Conservation (phyloP, 1,140 invertebrate genomes). For the Lamellibrachia luymesi region DNA sequence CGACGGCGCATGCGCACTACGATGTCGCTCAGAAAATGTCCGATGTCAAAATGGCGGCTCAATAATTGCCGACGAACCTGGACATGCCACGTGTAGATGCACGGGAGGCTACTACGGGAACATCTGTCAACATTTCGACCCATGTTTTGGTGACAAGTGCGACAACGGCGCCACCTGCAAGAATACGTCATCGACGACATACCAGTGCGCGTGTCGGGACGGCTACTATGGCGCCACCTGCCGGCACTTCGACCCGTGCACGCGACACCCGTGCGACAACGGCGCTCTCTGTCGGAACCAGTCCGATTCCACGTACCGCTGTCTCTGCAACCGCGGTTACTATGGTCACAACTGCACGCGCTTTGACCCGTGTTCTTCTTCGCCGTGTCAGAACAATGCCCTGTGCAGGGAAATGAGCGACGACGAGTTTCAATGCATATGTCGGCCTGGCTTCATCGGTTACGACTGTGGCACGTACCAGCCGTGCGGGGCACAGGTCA, state of each 20-base stretch:
- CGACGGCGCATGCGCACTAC: not conserved
- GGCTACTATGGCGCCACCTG: constrained; percentile 24
- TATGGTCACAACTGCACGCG: constrained; percentile 18
- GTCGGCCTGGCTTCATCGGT: constrained; percentile 13
- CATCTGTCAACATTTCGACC: constrained; percentile 47
- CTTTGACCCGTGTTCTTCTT: constrained; percentile 11
- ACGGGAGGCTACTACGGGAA: constrained; percentile 17
- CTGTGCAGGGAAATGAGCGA: constrained; percentile 18
- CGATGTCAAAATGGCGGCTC: not conserved
- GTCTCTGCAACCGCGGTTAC: constrained; percentile 18
- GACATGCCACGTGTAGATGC: not conserved
- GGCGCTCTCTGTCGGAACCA: constrained; percentile 13
- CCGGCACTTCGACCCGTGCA: constrained; percentile 23
- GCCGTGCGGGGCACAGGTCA: constrained; percentile 7
- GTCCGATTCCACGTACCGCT: not conserved
- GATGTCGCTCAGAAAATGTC: not conserved
- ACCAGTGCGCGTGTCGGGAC: constrained; percentile 9
- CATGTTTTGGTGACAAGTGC: constrained; percentile 37
- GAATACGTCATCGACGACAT: constrained; percentile 2
- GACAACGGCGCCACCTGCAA: constrained; percentile 22
- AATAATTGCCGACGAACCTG: not conserved
- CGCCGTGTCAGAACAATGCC: constrained; percentile 20
- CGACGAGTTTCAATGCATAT: constrained; percentile 13
- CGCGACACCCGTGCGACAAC: not conserved
- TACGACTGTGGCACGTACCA: constrained; percentile 16